phyloP scores from a whole-genome alignment of 2,888 invertebrate genomes.

The Lasioglossum leucozonium region DNA sequence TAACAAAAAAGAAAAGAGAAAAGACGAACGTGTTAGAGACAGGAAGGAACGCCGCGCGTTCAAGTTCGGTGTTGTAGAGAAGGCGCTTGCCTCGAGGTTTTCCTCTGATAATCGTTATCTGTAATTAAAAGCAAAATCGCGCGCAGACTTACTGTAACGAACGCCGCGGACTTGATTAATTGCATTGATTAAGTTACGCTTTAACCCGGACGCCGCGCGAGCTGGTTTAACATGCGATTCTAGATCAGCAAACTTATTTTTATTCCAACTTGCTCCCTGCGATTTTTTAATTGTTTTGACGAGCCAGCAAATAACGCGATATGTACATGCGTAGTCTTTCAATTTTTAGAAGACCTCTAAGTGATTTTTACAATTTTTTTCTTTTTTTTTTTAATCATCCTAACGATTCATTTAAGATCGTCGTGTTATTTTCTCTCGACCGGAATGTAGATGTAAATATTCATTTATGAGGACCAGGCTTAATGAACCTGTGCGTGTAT shows the following conservation, averaged over 20 bases:
- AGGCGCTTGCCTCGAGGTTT: background rate
- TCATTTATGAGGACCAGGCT: too few relatives aligned
- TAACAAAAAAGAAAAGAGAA: background rate
- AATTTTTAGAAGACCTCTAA: background rate
- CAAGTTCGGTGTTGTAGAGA: background rate
- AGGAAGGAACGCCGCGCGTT: background rate
- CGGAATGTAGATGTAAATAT: too few relatives aligned
- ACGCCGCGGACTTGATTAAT: slow-evolving; percentile 47
- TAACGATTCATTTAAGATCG: too few relatives aligned
- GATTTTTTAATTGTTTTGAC: background rate
- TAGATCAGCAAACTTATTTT: background rate
- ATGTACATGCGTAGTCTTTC: background rate
- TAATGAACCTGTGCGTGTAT: too few relatives aligned
- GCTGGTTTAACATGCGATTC: background rate
- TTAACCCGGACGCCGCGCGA: slow-evolving; percentile 20
- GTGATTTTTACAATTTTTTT: background rate
- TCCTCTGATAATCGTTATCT: slow-evolving; percentile 24
- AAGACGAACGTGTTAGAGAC: background rate
- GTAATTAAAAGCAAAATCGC: slow-evolving; percentile 36
- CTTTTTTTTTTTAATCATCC: background rate
- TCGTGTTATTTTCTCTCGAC: too few relatives aligned
- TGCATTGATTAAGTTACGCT: slow-evolving; percentile 47
- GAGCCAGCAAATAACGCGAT: background rate
- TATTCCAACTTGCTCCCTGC: background rate
- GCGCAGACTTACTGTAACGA: slow-evolving; percentile 31